These are phyloP conservation scores for Ophion ventricosus DNA, from an alignment of 2,888 invertebrate species.

Conservation along the genomic window DNA sequence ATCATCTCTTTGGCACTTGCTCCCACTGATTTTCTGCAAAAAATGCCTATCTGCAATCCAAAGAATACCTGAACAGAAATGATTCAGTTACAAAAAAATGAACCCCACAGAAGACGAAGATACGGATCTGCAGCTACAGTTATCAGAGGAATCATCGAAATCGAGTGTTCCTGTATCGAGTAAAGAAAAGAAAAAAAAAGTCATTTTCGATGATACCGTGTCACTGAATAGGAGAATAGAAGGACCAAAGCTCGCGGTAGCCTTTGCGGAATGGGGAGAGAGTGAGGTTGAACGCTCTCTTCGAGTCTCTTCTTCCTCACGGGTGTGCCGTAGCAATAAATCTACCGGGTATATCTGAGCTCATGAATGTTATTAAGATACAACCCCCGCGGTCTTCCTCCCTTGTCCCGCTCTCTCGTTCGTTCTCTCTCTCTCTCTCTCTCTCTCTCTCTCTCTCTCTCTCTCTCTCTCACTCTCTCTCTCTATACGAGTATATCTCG, in stretches of 20 bases:
- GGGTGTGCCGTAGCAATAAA: constrained; percentile 82
- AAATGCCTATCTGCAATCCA: too few species aligned
- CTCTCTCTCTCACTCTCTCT: constrained; percentile 24
- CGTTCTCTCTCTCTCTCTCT: constrained; percentile 32
- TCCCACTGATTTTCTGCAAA: too few species aligned
- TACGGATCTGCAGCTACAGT: background rate
- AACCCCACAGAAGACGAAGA: background rate
- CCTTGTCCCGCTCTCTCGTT: constrained; percentile 28
- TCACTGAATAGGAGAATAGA: constrained; percentile 46
- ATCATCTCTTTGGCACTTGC: too few species aligned
- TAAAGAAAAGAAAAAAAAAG: constrained; percentile 26
- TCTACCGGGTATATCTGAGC: constrained; percentile 83
- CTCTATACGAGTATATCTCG: too few species aligned
- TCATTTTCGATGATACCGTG: constrained; percentile 22
- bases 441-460: constrained; percentile 25
- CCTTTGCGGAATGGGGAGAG: constrained; percentile 57
- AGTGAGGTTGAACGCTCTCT: constrained; percentile 64
- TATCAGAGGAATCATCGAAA: background rate
- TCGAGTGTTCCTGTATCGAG: constrained; percentile 10
- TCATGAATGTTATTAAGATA: constrained; percentile 84
- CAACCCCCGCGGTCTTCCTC: constrained; percentile 77
- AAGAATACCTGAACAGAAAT: background rate
- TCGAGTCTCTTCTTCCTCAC: constrained; percentile 74
- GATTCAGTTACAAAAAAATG: background rate
- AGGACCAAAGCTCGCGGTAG: constrained; percentile 37